These are phyloP conservation scores for Charina bottae DNA, from an alignment of 2,113 vertebrate genomes.

Conservation along the genomic window DNA sequence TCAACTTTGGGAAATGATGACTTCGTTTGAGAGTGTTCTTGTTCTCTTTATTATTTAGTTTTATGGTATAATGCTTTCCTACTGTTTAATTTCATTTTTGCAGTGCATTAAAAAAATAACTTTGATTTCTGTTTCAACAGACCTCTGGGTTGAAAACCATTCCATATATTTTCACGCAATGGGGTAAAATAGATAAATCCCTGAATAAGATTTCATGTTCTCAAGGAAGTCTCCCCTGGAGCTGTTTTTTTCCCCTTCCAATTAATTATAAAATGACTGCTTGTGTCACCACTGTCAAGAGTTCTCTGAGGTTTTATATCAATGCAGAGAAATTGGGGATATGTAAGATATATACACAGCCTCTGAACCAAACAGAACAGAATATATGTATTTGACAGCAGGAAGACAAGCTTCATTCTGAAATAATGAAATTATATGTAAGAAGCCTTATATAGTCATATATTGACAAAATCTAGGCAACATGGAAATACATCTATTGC, in stretches of 20 bases:
- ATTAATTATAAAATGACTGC: neutral
- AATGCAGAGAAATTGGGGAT: neutral
- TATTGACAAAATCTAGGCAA: conserved; percentile 33
- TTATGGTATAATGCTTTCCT: neutral
- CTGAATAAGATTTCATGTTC: neutral
- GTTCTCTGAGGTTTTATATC: neutral
- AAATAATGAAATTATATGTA: conserved; percentile 26
- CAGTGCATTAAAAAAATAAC: neutral
- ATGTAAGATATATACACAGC: neutral
- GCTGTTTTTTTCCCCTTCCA: neutral
- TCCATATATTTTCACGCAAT: neutral
- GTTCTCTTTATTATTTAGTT: neutral
- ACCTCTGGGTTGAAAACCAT: neutral
- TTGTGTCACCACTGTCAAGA: neutral
- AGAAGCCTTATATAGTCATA: neutral
- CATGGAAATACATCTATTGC: conserved; percentile 49
- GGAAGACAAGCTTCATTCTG: neutral
- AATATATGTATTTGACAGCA: neutral
- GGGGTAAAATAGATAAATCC: neutral
- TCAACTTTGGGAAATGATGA: neutral
- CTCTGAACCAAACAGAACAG: neutral
- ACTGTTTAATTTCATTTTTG: neutral
- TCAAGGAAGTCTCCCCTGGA: neutral
- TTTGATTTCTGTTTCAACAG: neutral
- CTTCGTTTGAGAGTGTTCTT: neutral